phyloP scores from a whole-genome alignment of 2,797 vertebrate genomes.

The Tachyglossus aculeatus region DNA sequence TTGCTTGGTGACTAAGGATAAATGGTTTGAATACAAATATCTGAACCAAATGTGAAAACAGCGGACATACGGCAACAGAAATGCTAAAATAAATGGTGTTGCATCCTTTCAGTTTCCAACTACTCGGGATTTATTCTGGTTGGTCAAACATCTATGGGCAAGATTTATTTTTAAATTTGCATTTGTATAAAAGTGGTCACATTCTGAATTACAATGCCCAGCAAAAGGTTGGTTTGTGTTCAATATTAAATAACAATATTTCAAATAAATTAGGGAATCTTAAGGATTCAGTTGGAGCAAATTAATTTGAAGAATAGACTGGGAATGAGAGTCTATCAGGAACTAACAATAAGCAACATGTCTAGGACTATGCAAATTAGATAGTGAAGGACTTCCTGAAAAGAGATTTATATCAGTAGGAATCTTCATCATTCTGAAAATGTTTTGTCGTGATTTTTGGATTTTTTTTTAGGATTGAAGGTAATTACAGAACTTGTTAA shows the following conservation, averaged over 20 bases:
- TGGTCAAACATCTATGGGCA: background rate
- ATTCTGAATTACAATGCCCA: background rate
- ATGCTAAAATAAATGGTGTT: background rate
- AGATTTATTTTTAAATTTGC: background rate
- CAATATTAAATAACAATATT: background rate
- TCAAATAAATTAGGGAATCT: background rate
- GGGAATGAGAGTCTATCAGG: too few species aligned
- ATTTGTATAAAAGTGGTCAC: background rate
- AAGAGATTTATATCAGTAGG: too few species aligned
- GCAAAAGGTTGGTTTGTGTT: background rate
- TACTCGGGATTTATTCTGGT: background rate
- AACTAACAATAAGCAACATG: too few species aligned
- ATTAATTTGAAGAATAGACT: background rate
- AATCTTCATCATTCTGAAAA: too few species aligned
- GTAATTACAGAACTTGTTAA: too few species aligned
- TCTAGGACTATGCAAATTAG: too few species aligned
- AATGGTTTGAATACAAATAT: background rate
- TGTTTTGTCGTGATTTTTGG: too few species aligned
- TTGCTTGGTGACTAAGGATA: background rate
- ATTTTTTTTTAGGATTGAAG: too few species aligned
- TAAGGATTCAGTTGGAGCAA: background rate
- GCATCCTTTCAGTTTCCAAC: background rate
- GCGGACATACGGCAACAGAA: background rate
- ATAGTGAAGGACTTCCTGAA: too few species aligned
- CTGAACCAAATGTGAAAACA: background rate